These are phyloP conservation scores for Arizona elegans DNA, from an alignment of 2,113 vertebrate genomes.

Conservation along the genomic window DNA sequence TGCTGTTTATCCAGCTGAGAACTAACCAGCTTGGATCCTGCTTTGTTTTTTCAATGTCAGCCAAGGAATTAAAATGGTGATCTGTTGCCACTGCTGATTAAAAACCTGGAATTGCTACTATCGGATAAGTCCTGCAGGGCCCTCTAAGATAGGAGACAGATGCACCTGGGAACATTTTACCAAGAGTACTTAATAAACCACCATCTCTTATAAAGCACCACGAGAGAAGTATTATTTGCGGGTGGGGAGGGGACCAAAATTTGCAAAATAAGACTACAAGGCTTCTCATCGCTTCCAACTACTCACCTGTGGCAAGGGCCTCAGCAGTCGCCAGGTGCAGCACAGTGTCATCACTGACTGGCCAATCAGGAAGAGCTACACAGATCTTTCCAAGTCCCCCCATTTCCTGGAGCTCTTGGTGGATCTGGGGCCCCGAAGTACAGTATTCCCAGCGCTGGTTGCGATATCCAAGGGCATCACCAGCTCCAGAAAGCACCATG, in stretches of 20 bases:
- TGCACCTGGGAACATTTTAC: background rate
- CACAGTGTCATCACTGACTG: slow-evolving; percentile 80
- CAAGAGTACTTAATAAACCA: background rate
- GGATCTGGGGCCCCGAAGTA: slow-evolving; percentile 74
- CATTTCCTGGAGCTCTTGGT: slow-evolving; percentile 74
- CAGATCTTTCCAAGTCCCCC: slow-evolving; percentile 73
- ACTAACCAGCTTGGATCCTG: background rate
- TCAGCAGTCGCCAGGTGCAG: slow-evolving; percentile 80
- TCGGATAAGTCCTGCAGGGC: background rate
- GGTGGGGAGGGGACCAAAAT: background rate
- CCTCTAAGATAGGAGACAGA: background rate
- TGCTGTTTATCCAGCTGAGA: background rate
- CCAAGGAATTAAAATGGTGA: background rate
- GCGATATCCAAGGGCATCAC: slow-evolving; percentile 78
- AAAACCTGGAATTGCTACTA: background rate
- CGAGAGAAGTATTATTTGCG: background rate
- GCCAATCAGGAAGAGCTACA: slow-evolving; percentile 77
- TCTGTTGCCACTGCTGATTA: background rate
- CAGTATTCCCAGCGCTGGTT: slow-evolving; percentile 81
- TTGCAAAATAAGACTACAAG: background rate
- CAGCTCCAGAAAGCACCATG: slow-evolving; percentile 78
- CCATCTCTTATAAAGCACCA: background rate
- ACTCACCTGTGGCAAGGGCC: slow-evolving; percentile 74
- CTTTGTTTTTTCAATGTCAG: background rate
- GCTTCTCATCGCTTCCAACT: background rate